Base-by-base conservation (phyloP, 2,113 vertebrate species). In the Mastomys coucha region DNA sequence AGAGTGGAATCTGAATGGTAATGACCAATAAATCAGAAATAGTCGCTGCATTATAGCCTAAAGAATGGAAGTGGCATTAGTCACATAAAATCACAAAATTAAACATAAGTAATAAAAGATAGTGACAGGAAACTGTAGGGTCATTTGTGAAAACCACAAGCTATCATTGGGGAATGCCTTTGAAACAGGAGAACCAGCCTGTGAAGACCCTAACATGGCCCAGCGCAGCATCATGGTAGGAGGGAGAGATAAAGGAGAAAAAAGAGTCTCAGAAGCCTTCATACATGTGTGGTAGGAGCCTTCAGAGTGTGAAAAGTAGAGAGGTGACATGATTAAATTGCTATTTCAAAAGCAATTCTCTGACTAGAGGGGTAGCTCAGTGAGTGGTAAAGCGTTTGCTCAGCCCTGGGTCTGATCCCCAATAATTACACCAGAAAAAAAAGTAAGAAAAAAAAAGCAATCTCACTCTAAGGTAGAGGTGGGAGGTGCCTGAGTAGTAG, bases 71-170 rank as follows among this genome's bases (percentile, higher is more conserved):
- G 60, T 88, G 53, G 63, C 39, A 28, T 80, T 92, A 95, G 76
- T 80, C 86, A 93, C 86, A 93, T 14, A 82, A 31, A 31, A 36
- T 90, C 81, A 84, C 20, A 86, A 42, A 94, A 80, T 31, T 53
- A 84, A 92, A 58, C 28, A 58, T 39, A 81, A 84, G 7, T 51
- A 85, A 5, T 80, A 58, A 73, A 67, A 19, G 45, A 11, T 26
- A 70, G 72, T 58, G 20, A 88, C 42, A 36, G 77, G 76, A 86
- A 89, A 77, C 0, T 42, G 14, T 28, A 45, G 80, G 51, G 20
- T 22, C 51, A 31, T 88, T 76, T 89, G 63, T 90, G 33, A 77
- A 67, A 77, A 93, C 20, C 31, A 7, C 39, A 39, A 45, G 51
- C 76, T 85, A 13, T 60, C 75, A 82, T 56, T 86, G 56, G 51